Evolutionary conservation across 2,113 vertebrate species (phyloP).

Genomic region (Strix aluco): DNA sequence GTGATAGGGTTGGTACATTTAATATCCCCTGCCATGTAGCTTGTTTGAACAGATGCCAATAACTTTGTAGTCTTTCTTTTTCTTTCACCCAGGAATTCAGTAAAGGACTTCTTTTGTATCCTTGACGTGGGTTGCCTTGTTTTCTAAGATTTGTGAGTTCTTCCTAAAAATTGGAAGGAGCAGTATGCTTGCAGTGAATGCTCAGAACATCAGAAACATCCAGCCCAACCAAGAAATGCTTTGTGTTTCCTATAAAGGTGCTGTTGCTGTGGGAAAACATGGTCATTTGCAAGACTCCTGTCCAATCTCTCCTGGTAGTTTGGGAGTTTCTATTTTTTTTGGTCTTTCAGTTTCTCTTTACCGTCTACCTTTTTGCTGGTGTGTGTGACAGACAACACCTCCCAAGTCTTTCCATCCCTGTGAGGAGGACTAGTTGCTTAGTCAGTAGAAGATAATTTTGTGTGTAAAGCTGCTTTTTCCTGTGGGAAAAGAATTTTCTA

Average conservation of each 20-base stretch:
- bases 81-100: not conserved
- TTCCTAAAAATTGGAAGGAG: not conserved
- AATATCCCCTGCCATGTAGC: not conserved
- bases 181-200: not conserved
- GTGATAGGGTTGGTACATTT: not conserved
- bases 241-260: not conserved
- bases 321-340: not conserved
- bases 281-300: not conserved
- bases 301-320: not conserved
- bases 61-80: not conserved
- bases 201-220: not conserved
- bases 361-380: not conserved
- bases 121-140: not conserved
- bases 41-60: not conserved
- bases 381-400: not conserved
- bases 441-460: not conserved
- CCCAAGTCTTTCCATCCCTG: not conserved
- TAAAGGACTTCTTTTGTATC: not conserved
- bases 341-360: not conserved
- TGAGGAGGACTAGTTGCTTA: not conserved
- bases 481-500: not conserved
- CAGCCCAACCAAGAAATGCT: not conserved
- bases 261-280: not conserved
- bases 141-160: not conserved
- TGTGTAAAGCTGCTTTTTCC: not conserved